A percentile compares a stretch with the other conserved stretches of the same genome.
Evolutionary conservation across 2,113 vertebrate species (phyloP).

Genomic region (Machaerirhynchus nigripectus): DNA sequence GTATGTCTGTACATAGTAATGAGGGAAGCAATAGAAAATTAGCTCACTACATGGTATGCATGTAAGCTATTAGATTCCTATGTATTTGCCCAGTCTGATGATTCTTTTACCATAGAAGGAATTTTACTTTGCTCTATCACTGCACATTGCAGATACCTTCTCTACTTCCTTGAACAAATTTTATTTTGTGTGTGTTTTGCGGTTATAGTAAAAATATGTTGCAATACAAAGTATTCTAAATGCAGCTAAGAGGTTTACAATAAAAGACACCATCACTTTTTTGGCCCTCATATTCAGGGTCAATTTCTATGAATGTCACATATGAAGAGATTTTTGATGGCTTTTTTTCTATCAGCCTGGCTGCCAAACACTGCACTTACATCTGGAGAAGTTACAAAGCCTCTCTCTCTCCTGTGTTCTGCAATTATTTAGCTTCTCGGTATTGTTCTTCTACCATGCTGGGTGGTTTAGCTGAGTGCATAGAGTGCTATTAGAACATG

Average conservation of each 20-base stretch:
- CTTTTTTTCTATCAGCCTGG: neutral
- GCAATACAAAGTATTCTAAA: neutral
- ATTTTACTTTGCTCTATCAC: neutral
- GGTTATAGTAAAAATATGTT: neutral
- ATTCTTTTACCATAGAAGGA: neutral
- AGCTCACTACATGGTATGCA: neutral
- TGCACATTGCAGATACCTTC: neutral
- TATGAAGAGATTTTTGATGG: neutral
- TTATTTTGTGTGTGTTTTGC: neutral
- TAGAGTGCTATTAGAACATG: neutral
- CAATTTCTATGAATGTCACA: neutral
- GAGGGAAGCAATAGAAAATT: neutral
- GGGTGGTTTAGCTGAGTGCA: neutral
- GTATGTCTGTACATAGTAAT: neutral
- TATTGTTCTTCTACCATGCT: neutral
- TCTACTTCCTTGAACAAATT: neutral
- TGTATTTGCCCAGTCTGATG: neutral
- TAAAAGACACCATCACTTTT: neutral
- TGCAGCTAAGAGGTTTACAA: neutral
- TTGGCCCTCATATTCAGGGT: neutral
- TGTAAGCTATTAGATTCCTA: neutral
- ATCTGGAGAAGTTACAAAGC: neutral
- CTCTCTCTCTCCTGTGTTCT: neutral
- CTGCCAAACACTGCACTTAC: neutral
- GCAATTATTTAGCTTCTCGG: neutral